Evolutionary conservation across 2,888 invertebrate genomes (phyloP).

Genomic region (Callinectes sapidus): DNA sequence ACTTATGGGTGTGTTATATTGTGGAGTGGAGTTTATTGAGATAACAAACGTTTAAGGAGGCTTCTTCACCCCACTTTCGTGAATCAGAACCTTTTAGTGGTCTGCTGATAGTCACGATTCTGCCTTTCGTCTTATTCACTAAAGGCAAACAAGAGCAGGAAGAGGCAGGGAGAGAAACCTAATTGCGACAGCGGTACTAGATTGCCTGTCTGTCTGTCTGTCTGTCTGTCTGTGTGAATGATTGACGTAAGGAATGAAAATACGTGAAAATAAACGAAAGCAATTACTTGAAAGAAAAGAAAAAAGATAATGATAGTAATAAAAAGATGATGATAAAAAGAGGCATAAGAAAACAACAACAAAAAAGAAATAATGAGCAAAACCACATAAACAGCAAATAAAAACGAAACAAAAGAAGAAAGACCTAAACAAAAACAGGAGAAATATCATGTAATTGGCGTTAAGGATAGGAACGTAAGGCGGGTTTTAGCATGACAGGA

Average conservation of each 20-base stretch:
- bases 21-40: background rate
- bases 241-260: background rate
- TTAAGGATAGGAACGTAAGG: background rate
- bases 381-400: too few relatives aligned
- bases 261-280: background rate
- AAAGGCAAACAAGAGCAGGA: background rate
- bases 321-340: too few relatives aligned
- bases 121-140: background rate
- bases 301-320: background rate
- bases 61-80: background rate
- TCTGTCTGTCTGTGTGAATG: background rate
- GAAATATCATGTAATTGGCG: background rate
- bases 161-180: background rate
- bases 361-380: too few relatives aligned
- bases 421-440: too few relatives aligned
- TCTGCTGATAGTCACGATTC: background rate
- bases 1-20: background rate
- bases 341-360: too few relatives aligned
- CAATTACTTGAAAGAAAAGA: background rate
- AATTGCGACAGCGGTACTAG: background rate
- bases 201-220: background rate
- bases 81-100: background rate
- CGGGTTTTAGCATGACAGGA: background rate
- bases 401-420: too few relatives aligned
- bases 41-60: background rate